Evolutionary conservation across 2,797 vertebrate species (phyloP), one percentile per base, ranked within the genome.

Genomic region (Chromobotia macracanthus): DNA sequence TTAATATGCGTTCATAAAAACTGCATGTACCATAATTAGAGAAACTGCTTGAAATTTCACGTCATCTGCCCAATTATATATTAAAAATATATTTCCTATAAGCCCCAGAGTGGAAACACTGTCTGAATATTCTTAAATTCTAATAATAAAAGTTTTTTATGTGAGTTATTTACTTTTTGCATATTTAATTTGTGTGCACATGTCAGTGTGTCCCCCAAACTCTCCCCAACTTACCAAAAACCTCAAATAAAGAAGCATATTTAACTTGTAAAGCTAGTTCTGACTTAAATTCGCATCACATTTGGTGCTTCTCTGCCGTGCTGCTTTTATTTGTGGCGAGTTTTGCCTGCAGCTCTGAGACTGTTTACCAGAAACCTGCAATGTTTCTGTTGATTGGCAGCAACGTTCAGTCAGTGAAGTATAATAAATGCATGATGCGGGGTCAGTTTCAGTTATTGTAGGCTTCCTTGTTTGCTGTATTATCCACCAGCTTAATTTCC

Each of bases 401-500:
- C 19, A 25, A 21, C 21, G 28, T 77, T 82, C 60, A 68, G 80
- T 78, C 41, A 53, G 80, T 73, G 58, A 79, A 81, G 35, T 41
- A 44, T 46, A 53, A 77, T 75, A 82, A 83, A 68, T 19, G 69
- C 21, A 44, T 61, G 35, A 58, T 73, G 82, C 84, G 82, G 63
- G 86, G 87, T 90, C 88, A 88, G 78, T 64, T 38, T 82, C 87
- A 75, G 80, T 90, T 89, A 86, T 81, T 85, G 81, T 86, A 78
- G 82, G 78, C 80, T 73, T 66, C 28, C 38, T 13, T 72, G 66
- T 84, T 84, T 82, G 73, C 76, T 63, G 28, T 76, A 66, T 74
- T 80, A 76, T 74, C n/a, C 64, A 64, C 65, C 41, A 77, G 69
- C 80, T 78, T 81, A 48, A 82, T 77, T 83, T 84, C 68, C 58